Conservation (phyloP, 2,797 vertebrate genomes). For the Mallotus villosus region DNA sequence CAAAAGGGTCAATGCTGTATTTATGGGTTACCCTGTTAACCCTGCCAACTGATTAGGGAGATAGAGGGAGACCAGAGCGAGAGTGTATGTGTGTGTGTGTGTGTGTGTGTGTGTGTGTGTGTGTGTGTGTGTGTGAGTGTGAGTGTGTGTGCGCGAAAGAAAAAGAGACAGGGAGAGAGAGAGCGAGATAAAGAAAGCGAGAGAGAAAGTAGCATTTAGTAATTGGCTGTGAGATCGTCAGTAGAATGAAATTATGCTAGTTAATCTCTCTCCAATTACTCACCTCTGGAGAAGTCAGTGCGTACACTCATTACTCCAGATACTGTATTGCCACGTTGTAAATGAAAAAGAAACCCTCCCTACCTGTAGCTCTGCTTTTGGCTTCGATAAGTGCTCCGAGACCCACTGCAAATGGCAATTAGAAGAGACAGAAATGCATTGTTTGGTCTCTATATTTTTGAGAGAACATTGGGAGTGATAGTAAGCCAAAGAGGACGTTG, state of each 20-base stretch:
- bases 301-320: conserved; percentile 68
- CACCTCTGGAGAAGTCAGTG: conserved; percentile 68
- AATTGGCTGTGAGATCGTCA: conserved; percentile 76
- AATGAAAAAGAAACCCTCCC: background rate
- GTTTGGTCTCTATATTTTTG: background rate
- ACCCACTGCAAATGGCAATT: background rate
- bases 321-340: conserved; percentile 45
- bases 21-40: conserved; percentile 39
- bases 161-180: conserved; percentile 25
- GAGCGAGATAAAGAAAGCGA: background rate
- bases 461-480: no score
- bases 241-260: conserved; percentile 78
- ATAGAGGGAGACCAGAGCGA: conserved; percentile 32
- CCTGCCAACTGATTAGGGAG: conserved; percentile 43
- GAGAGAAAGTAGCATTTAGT: conserved; percentile 62
- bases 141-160: conserved; percentile 10
- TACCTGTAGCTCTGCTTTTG: background rate
- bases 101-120: conserved; percentile 25
- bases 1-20: conserved; percentile 40
- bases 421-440: background rate
- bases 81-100: conserved; percentile 19
- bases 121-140: conserved; percentile 18
- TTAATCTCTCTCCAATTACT: conserved; percentile 81
- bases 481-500: no score
- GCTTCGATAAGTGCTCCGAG: background rate